phyloP scores from a whole-genome alignment of 2,888 invertebrate genomes.

The Ennomos fuscantarius region DNA sequence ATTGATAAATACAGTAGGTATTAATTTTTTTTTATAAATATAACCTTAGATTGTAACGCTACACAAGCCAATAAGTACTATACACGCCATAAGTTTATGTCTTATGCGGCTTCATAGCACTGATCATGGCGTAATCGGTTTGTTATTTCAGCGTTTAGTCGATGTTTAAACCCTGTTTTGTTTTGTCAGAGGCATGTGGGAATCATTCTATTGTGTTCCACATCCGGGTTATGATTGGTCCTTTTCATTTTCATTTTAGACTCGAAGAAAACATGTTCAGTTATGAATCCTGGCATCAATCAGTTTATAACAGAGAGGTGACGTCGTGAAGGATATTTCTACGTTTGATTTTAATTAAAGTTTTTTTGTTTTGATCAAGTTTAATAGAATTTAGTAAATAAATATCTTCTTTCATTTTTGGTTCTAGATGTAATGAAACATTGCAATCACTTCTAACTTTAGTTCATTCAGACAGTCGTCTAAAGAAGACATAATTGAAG shows the following conservation, averaged over 20 bases:
- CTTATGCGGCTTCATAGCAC: slow-evolving; percentile 59
- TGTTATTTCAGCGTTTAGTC: slow-evolving; percentile 83
- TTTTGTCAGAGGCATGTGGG: slow-evolving; percentile 83
- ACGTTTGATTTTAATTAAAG: too few relatives aligned
- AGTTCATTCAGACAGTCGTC: too few relatives aligned
- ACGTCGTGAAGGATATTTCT: too few relatives aligned
- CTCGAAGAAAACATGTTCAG: slow-evolving; percentile 38
- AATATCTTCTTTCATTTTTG: too few relatives aligned
- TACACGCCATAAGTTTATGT: slow-evolving; percentile 37
- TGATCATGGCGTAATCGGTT: slow-evolving; percentile 79
- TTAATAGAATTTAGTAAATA: too few relatives aligned
- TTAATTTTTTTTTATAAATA: background rate
- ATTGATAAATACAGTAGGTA: too few relatives aligned
- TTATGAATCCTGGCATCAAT: slow-evolving; percentile 7
- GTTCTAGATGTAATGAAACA: background rate
- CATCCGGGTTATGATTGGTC: slow-evolving; percentile 79
- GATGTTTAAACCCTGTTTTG: slow-evolving; percentile 79
- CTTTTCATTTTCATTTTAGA: slow-evolving; percentile 64
- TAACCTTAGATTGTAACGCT: background rate
- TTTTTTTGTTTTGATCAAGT: too few relatives aligned
- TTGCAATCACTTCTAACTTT: background rate
- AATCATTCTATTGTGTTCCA: slow-evolving; percentile 82
- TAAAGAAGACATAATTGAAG: too few relatives aligned
- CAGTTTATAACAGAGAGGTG: too few relatives aligned
- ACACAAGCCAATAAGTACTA: background rate